These are phyloP conservation scores for Takifugu ocellatus DNA, from an alignment of 2,797 vertebrate species.

Conservation along the genomic window DNA sequence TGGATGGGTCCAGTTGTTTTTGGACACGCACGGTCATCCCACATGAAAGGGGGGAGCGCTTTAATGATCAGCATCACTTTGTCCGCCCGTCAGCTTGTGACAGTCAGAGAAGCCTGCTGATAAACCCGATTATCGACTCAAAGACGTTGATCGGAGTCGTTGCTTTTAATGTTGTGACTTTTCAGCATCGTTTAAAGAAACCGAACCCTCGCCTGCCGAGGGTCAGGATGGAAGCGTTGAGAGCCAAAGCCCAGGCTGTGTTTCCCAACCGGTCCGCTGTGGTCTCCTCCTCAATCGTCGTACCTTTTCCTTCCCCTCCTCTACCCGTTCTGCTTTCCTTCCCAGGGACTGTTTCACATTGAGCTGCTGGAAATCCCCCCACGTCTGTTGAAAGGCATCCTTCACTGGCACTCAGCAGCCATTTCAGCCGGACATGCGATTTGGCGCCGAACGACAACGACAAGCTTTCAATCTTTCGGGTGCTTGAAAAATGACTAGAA, in stretches of 20 bases:
- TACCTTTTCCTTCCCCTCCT: slow-evolving; percentile 45
- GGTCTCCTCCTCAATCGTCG: slow-evolving; percentile 32
- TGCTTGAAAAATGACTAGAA: slow-evolving; percentile 44
- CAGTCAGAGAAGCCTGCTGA: slow-evolving; percentile 52
- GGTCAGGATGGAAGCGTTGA: slow-evolving; percentile 64
- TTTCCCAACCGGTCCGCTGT: slow-evolving; percentile 51
- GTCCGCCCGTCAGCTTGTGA: slow-evolving; percentile 48
- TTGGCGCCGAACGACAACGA: slow-evolving; percentile 50
- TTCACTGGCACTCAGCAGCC: slow-evolving; percentile 60
- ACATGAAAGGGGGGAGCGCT: slow-evolving; percentile 52
- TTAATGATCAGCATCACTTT: slow-evolving; percentile 40
- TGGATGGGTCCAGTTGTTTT: slow-evolving; percentile 51
- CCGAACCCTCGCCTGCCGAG: slow-evolving; percentile 47
- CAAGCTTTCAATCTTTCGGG: slow-evolving; percentile 62
- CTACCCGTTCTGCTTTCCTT: slow-evolving; percentile 37
- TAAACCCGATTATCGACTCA: slow-evolving; percentile 54
- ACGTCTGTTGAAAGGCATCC: slow-evolving; percentile 64
- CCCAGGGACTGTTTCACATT: slow-evolving; percentile 57
- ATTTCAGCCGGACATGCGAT: slow-evolving; percentile 58
- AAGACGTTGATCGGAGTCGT: slow-evolving; percentile 42
- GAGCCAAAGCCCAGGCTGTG: slow-evolving; percentile 53
- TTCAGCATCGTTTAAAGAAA: slow-evolving; percentile 44
- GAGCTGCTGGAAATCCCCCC: slow-evolving; percentile 65
- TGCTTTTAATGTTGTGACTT: slow-evolving; percentile 62
- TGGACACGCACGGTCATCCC: slow-evolving; percentile 44